Percentiles rank a stretch among this genome's conserved stretches.
Evolutionary conservation across 1,140 invertebrate species (phyloP).

Genomic region (Eriocheir sinensis): DNA sequence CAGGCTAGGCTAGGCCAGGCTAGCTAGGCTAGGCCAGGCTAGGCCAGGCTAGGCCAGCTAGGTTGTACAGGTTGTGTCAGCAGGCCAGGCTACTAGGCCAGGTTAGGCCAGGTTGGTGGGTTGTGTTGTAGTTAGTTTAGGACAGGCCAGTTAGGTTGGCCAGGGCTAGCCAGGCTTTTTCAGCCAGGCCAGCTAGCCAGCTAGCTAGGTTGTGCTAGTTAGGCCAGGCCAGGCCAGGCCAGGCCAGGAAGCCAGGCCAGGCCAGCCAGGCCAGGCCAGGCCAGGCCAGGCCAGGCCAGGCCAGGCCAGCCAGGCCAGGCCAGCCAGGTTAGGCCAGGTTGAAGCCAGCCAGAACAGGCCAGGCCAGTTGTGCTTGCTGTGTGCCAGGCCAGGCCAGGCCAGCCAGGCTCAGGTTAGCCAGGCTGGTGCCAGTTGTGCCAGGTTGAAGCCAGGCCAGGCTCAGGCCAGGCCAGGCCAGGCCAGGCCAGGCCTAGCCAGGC

Average conservation of each 20-base stretch:
- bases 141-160: constrained; percentile 59
- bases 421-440: too few relatives aligned
- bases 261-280: constrained; percentile 78
- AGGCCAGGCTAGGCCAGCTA: constrained; percentile 42
- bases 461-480: too few relatives aligned
- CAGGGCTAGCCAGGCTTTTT: constrained; percentile 40
- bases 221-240: constrained; percentile 80
- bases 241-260: constrained; percentile 59
- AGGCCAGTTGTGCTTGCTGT: constrained; percentile 64
- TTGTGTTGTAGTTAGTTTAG: constrained; percentile 52
- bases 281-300: constrained; percentile 78
- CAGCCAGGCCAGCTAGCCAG: constrained; percentile 75
- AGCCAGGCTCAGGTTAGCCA: neutral
- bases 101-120: constrained; percentile 18
- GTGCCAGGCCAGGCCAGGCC: constrained; percentile 75
- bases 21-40: constrained; percentile 51
- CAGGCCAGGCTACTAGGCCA: constrained; percentile 29
- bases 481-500: too few relatives aligned
- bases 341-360: constrained; percentile 75
- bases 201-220: constrained; percentile 58
- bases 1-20: constrained; percentile 28
- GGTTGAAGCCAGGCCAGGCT: too few relatives aligned
- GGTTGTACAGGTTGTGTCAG: constrained; percentile 36
- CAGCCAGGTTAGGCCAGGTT: constrained; percentile 78
- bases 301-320: constrained; percentile 64